Evolutionary conservation across 2,113 vertebrate genomes (phyloP).

Genomic region (Numenius arquata): DNA sequence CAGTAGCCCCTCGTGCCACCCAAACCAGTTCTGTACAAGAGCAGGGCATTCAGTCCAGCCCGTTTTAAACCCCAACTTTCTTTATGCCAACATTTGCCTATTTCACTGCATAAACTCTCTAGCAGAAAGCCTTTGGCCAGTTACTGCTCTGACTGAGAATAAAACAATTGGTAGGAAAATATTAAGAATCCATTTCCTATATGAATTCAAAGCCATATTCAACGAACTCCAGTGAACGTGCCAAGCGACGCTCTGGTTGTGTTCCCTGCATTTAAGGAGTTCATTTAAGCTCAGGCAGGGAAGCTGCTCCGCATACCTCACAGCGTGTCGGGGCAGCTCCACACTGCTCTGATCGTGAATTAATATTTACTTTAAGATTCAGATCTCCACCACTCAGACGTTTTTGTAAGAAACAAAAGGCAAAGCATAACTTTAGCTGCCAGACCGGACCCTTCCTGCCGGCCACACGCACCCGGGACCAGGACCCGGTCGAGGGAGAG

Average conservation of each 20-base stretch:
- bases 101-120: background rate
- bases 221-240: background rate
- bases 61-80: background rate
- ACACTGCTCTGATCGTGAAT: background rate
- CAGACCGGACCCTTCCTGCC: background rate
- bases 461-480: rapidly evolving
- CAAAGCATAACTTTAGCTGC: background rate
- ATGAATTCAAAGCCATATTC: background rate
- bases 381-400: background rate
- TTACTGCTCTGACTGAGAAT: background rate
- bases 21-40: too few relatives aligned
- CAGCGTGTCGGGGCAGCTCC: constrained; percentile 25
- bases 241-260: background rate
- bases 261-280: background rate
- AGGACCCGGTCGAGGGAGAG: background rate
- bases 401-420: background rate
- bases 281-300: background rate
- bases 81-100: background rate
- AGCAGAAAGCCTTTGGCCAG: background rate
- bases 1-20: background rate
- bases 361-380: background rate
- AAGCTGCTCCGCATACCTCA: background rate
- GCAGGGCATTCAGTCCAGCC: background rate
- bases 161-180: background rate
- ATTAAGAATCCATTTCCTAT: background rate